Conservation (phyloP, 2,888 invertebrate species). For the Penaeus monodon region DNA sequence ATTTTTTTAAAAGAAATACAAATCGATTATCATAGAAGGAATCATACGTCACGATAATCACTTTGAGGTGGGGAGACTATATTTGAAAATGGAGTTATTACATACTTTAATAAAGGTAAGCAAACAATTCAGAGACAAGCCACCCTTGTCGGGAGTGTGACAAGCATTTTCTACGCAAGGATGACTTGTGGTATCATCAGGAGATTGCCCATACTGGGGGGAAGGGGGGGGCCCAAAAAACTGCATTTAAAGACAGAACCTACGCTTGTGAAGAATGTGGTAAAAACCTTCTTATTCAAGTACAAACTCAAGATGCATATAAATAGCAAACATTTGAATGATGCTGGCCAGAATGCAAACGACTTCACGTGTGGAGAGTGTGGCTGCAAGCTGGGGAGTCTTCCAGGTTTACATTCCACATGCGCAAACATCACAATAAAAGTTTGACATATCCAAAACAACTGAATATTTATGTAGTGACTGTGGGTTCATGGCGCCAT, state of each 20-base stretch:
- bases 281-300: conserved; percentile 63
- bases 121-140: conserved; percentile 62
- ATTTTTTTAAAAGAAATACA: too few species aligned
- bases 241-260: conserved; percentile 63
- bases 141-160: conserved; percentile 64
- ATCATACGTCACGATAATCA: too few species aligned
- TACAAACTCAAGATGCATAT: conserved; percentile 65
- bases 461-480: conserved; percentile 64
- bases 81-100: conserved; percentile 63
- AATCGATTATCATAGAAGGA: too few species aligned
- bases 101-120: conserved; percentile 65
- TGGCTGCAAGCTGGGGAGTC: conserved; percentile 63
- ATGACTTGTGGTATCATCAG: conserved; percentile 64
- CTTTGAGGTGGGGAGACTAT: conserved; percentile 64
- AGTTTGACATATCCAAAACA: conserved; percentile 59
- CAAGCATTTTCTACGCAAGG: conserved; percentile 63
- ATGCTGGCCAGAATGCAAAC: conserved; percentile 63
- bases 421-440: conserved; percentile 65
- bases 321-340: conserved; percentile 64
- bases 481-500: conserved; percentile 65
- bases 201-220: conserved; percentile 63
- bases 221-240: conserved; percentile 62
- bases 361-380: conserved; percentile 65
- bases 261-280: conserved; percentile 65
- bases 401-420: conserved; percentile 65